These are phyloP conservation scores for Drosophila paranaensis DNA, from an alignment of 2,888 invertebrate genomes.

Conservation along the genomic window DNA sequence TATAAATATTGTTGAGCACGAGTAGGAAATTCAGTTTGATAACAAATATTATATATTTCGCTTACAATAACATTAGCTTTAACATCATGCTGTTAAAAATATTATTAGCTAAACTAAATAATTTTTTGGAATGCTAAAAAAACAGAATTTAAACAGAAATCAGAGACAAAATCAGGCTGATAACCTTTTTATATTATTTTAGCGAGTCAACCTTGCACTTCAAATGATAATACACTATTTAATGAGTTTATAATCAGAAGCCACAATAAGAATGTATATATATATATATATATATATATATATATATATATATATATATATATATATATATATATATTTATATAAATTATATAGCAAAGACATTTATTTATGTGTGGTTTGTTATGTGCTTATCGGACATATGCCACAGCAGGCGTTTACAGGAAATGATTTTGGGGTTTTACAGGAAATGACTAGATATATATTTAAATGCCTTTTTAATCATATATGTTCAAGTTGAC, in stretches of 20 bases:
- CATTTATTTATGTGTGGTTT: background rate
- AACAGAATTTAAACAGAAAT: background rate
- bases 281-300: background rate
- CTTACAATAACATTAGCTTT: slow-evolving; percentile 6
- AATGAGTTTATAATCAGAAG: slow-evolving; percentile 9
- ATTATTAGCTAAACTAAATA: too few species aligned
- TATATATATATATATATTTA: background rate
- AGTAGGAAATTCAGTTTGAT: slow-evolving; percentile 1
- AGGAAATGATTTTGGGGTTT: slow-evolving; percentile 12
- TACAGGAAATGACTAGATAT: slow-evolving; percentile 2
- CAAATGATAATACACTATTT: slow-evolving; percentile 37
- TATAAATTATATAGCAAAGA: too few species aligned
- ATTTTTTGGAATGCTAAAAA: background rate
- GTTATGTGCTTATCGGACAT: slow-evolving; percentile 2
- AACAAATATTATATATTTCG: slow-evolving; percentile 2
- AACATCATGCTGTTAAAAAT: too few species aligned
- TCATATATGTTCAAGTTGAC: background rate
- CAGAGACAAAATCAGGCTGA: slow-evolving; percentile 1
- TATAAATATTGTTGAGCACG: slow-evolving; percentile 1
- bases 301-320: background rate
- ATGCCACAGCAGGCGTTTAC: background rate
- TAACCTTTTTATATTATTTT: slow-evolving; percentile 25
- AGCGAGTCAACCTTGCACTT: slow-evolving; percentile 17
- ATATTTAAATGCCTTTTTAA: background rate
- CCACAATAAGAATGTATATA: background rate